These are phyloP conservation scores for Opisthocomus hoazin DNA, from an alignment of 2,113 vertebrate genomes.

Conservation along the genomic window DNA sequence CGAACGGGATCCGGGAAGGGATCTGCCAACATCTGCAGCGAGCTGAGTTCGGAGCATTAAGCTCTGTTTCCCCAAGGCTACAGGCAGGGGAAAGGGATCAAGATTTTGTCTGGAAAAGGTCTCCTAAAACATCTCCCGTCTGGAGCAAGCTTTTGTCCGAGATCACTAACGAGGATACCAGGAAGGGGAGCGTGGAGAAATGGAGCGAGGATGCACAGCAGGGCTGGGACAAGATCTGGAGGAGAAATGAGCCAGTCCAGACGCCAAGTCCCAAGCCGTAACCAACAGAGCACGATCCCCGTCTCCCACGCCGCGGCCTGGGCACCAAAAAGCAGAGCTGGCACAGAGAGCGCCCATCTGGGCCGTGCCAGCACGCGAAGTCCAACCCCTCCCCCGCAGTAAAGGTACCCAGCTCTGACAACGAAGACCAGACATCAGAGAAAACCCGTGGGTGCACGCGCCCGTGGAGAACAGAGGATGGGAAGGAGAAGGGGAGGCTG, in stretches of 20 bases:
- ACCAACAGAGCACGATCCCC: neutral
- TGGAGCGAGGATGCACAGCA: neutral
- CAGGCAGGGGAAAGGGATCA: neutral
- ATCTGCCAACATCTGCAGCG: rapidly evolving
- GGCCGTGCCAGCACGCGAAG: neutral
- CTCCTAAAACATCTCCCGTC: neutral
- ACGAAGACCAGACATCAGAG: neutral
- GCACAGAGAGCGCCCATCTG: rapidly evolving
- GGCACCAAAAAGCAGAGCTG: neutral
- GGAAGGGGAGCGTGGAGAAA: neutral
- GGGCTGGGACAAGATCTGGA: neutral
- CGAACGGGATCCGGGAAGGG: rapidly evolving
- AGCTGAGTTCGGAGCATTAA: rapidly evolving
- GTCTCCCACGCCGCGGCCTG: neutral
- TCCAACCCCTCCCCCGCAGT: neutral
- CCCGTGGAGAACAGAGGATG: rapidly evolving
- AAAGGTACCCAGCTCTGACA: neutral
- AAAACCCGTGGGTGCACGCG: rapidly evolving
- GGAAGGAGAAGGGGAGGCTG: neutral
- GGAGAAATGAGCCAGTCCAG: neutral
- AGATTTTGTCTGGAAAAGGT: neutral
- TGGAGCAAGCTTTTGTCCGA: neutral
- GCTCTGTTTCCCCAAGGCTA: rapidly evolving
- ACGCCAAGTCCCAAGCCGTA: rapidly evolving
- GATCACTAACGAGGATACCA: neutral